Evolutionary conservation across 2,113 vertebrate genomes (phyloP), one percentile per base, ranked within the genome.

Genomic region (Proterorhinus semilunaris): DNA sequence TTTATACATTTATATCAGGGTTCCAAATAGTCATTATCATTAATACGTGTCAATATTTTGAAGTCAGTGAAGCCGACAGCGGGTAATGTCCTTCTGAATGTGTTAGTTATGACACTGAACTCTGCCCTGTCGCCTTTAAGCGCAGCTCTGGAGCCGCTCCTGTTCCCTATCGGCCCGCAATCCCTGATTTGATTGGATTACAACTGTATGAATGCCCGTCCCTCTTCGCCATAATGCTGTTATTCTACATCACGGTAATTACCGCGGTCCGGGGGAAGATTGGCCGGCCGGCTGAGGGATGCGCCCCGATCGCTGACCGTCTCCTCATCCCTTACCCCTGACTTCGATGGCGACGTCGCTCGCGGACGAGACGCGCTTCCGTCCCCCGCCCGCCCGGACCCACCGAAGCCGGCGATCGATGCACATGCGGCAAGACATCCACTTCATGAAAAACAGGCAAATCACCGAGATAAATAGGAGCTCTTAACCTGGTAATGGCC

Each of bases 401-500:
- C 64, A 57, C 55, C 58, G 59, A 68, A 71, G 74, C 68, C 65
- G 36, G 61, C 76, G 67, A 65, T 71, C 84, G 49, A 76, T 86
- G 86, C 83, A 85, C 76, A 79, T 76, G 69, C 79, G 69, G 64
- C 50, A 49, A 83, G 87, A 83, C 74, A 65, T 84, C 80, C 77
- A 66, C 76, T 85, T 84, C 65, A 71, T 67, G 64, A 75, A 63
- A 42, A 63, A 42, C 69, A 68, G 71, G 50, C 72, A 75, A 66
- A 83, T 66, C 55, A 51, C 72, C 65, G 81, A 85, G 89, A 88
- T 87, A 65, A 85, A 91, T 91, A 78, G 72, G 73, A 82, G 89
- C 88, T 90, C 87, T 89, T 89, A 87, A 90, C 86, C 84, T 84
- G 81, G 83, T 91, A 89, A 92, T 91, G 90, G 87, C 75, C 87